Conservation (phyloP, 2,888 invertebrate species). For the Megamerina dolium region DNA sequence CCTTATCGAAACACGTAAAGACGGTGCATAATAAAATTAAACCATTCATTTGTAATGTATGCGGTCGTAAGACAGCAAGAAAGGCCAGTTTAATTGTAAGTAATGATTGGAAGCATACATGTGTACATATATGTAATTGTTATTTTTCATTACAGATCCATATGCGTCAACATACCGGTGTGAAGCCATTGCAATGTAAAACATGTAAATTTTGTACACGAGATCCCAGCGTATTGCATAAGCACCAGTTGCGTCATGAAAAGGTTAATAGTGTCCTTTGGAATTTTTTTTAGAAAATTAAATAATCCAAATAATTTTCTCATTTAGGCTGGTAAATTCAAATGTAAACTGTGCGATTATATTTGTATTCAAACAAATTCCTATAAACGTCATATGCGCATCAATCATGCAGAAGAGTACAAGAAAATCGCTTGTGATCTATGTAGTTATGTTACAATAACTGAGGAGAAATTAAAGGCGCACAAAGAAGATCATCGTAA, state of each 20-base stretch:
- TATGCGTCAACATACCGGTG: constrained; percentile 69
- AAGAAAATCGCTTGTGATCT: constrained; percentile 39
- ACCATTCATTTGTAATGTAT: constrained; percentile 68
- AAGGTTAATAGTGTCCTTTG: no score
- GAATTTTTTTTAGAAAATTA: no score
- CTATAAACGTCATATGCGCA: constrained; percentile 58
- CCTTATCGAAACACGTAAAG: constrained; percentile 63
- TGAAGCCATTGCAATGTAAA: constrained; percentile 69
- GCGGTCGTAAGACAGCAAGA: constrained; percentile 65
- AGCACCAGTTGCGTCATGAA: constrained; percentile 60
- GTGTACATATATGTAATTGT: constrained; percentile 1
- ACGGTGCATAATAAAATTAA: constrained; percentile 68
- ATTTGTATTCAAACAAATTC: constrained; percentile 64
- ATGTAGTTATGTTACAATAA: constrained; percentile 41
- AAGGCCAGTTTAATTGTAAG: constrained; percentile 61
- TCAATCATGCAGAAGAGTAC: constrained; percentile 52
- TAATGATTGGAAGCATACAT: background rate
- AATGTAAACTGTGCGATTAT: constrained; percentile 64
- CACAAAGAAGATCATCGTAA: constrained; percentile 43
- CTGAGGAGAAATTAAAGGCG: constrained; percentile 29
- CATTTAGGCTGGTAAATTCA: constrained; percentile 54
- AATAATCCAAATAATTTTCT: no score
- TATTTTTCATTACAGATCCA: constrained; percentile 54
- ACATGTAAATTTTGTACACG: constrained; percentile 64
- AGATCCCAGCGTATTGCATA: constrained; percentile 69